A percentile compares a stretch with the other conserved stretches of the same genome.
phyloP scores from a whole-genome alignment of 2,113 vertebrate genomes.

The Cyprinus carpio region DNA sequence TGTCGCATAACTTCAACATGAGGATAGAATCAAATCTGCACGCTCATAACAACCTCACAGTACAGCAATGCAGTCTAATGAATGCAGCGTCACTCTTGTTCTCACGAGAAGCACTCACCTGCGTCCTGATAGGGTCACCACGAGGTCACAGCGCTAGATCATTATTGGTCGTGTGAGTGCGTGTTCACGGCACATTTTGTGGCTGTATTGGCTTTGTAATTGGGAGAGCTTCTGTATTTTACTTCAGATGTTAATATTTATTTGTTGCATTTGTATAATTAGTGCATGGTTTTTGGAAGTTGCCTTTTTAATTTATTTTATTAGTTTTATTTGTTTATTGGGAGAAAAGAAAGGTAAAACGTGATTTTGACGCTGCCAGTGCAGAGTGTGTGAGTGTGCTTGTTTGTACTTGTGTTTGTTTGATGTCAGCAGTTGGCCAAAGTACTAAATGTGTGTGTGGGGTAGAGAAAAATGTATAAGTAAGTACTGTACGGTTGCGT shows the following conservation, averaged over 20 bases:
- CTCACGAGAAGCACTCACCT: slow-evolving; percentile 22
- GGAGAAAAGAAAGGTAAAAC: not conserved
- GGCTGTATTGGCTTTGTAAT: slow-evolving; percentile 36
- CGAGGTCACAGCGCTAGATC: slow-evolving; percentile 1
- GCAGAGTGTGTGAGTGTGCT: slow-evolving; percentile 10
- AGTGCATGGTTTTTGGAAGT: slow-evolving; percentile 54
- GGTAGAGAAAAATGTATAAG: not conserved
- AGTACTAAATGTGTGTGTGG: slow-evolving; percentile 34
- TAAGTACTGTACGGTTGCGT: slow-evolving; percentile 27
- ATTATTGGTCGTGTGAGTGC: not conserved
- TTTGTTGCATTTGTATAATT: slow-evolving; percentile 46
- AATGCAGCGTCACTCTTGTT: slow-evolving; percentile 29
- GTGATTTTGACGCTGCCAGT: not conserved
- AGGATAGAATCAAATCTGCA: not conserved
- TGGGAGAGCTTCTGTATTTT: slow-evolving; percentile 22
- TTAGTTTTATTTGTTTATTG: slow-evolving; percentile 41
- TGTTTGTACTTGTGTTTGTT: slow-evolving; percentile 34
- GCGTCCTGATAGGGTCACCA: not conserved
- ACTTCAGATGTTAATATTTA: slow-evolving; percentile 36
- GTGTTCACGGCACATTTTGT: not conserved
- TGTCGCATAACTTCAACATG: slow-evolving; percentile 19
- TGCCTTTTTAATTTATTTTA: slow-evolving; percentile 54
- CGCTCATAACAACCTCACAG: not conserved
- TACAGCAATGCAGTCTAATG: slow-evolving; percentile 15
- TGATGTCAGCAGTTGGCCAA: slow-evolving; percentile 22